A percentile compares a stretch with the other conserved stretches of the same genome.
These are phyloP conservation scores for Campopleginae sp. DNA, from an alignment of 2,888 invertebrate species.

Conservation along the genomic window DNA sequence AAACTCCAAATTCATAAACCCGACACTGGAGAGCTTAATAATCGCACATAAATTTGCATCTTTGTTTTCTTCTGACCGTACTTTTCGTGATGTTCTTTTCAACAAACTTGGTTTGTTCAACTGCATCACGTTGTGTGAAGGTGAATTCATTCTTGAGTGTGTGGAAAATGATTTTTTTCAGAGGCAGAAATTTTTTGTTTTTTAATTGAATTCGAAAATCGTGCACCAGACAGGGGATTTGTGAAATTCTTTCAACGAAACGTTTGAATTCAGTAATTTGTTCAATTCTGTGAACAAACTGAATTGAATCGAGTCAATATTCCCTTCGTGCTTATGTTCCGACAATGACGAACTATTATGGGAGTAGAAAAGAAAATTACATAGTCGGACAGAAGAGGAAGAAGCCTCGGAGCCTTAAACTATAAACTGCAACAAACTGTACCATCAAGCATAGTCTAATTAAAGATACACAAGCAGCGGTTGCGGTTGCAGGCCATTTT, in stretches of 20 bases:
- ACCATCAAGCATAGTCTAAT: constrained; percentile 69
- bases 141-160: not conserved
- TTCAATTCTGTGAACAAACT: not conserved
- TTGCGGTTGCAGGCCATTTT: constrained; percentile 67
- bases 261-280: not conserved
- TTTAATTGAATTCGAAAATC: no score
- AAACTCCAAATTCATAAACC: no score
- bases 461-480: constrained; percentile 71
- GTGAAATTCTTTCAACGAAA: not conserved
- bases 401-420: not conserved
- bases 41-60: constrained; percentile 59
- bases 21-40: constrained; percentile 43
- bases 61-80: constrained; percentile 11
- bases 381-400: constrained; percentile 14
- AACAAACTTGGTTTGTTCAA: constrained; percentile 48
- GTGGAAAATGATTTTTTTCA: not conserved
- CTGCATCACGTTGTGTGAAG: constrained; percentile 32
- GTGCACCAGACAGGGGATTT: no score
- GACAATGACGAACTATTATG: constrained; percentile 1
- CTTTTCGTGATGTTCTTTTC: constrained; percentile 29
- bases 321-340: not conserved
- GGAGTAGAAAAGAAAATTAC: not conserved
- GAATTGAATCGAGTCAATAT: not conserved
- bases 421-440: constrained; percentile 47
- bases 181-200: no score